Evolutionary conservation across 2,797 vertebrate genomes (phyloP), one percentile per base, ranked within the genome.

Genomic region (Numenius phaeopus): DNA sequence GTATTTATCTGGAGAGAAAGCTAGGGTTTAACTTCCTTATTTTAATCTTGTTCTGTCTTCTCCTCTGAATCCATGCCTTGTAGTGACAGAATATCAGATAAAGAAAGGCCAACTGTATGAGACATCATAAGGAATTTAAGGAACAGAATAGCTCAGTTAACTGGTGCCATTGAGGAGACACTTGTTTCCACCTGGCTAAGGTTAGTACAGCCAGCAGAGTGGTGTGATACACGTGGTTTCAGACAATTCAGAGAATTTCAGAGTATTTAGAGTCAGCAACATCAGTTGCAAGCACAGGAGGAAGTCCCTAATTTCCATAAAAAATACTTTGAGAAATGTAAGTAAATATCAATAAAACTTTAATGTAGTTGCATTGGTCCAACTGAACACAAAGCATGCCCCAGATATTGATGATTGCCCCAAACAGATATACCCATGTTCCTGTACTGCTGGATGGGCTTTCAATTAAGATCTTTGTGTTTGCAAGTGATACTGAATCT

Each of bases 221-320:
- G 2, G 26, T 47, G 10, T 26, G 7, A 49, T 57, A 32, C 14
- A 44, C 37, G 22, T 44, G 11, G 49, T 71, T 90, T 83, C 49
- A 57, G 34, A 69, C 20, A 76, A 32, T 47, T 69, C 42, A 66
- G 26, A 66, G 42, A 40, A 85, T 57, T 70, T 69, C 32, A 52
- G 22, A 42, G 5, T 26, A 73, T 34, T 55, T 20, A 19, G 15
- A 21, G 11, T 58, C 34, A 66, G 21, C 20, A 32, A 16, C 14
- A 8, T 34, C 34, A 59, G 19, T 66, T 30, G 0, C 0, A 30
- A n/a, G 0, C 8, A 37, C 9, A 50, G 1, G 1, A 67, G 2
- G 22, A 73, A 47, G 7, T 21, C 5, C 8, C 24, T 34, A 32
- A 1, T 80, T 85, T 66, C 14, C 9, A 76, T 14, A 49, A 2